phyloP scores from a whole-genome alignment of 2,113 vertebrate genomes.

The Hymenochirus boettgeri region DNA sequence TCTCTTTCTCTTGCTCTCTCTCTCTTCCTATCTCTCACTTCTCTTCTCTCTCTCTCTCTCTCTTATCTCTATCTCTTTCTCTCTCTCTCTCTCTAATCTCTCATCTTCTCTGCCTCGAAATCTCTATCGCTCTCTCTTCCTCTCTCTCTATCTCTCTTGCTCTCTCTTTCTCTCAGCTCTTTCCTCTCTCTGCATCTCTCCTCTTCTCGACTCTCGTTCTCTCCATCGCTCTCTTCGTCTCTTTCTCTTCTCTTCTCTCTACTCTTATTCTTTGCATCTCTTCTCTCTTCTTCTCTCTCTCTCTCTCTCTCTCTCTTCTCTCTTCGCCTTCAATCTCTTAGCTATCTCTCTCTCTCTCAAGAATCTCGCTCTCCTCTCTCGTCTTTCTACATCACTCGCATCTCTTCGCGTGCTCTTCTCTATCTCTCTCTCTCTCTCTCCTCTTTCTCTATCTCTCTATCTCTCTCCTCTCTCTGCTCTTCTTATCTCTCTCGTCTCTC shows the following conservation, averaged over 20 bases:
- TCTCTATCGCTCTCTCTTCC: background rate
- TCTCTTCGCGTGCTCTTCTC: background rate
- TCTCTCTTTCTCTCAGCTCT: too few species aligned
- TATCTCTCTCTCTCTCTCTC: too few species aligned
- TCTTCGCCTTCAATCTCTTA: background rate
- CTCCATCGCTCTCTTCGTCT: background rate
- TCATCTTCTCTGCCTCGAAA: background rate
- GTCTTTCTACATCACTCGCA: background rate
- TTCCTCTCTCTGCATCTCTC: too few species aligned
- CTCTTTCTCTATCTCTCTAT: too few species aligned
- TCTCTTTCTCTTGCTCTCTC: too few species aligned
- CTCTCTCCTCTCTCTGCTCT: too few species aligned
- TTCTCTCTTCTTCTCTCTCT: background rate
- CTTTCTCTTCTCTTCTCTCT: background rate
- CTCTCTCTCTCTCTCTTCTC: background rate
- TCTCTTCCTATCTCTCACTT: too few species aligned
- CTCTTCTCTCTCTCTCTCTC: too few species aligned
- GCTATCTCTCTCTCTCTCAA: constrained; percentile 1
- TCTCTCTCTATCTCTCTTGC: too few species aligned
- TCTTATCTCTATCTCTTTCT: too few species aligned
- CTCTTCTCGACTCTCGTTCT: background rate
- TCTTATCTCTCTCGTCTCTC: too few species aligned
- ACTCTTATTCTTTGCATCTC: background rate
- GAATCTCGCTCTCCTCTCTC: background rate
- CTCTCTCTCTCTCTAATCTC: too few species aligned